These are phyloP conservation scores for Hepsetus odoe DNA, from an alignment of 2,113 vertebrate genomes.

Conservation along the genomic window DNA sequence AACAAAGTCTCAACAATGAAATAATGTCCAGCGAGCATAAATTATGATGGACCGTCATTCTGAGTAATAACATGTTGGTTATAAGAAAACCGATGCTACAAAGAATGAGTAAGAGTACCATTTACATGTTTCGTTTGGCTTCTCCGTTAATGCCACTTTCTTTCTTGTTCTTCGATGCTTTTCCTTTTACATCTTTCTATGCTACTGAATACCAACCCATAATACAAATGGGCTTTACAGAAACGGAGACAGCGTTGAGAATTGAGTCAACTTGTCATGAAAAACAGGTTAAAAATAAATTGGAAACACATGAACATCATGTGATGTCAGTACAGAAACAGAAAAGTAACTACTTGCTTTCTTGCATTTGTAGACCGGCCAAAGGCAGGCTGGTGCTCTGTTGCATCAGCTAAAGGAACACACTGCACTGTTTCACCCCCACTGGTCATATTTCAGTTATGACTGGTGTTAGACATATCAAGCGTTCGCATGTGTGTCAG, in stretches of 20 bases:
- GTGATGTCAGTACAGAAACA: background rate
- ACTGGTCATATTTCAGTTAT: background rate
- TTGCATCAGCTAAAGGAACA: background rate
- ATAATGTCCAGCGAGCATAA: background rate
- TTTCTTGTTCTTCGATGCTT: too few relatives aligned
- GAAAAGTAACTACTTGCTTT: background rate
- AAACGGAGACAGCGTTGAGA: too few relatives aligned
- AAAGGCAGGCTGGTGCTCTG: background rate
- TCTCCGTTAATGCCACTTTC: too few relatives aligned
- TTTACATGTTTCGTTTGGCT: background rate
- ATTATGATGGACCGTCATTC: background rate
- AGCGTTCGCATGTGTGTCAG: slow-evolving; percentile 39
- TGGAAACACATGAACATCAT: background rate
- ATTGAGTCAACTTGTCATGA: background rate
- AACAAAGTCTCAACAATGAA: background rate
- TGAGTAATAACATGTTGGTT: background rate
- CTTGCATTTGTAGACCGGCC: background rate
- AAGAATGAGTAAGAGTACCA: background rate
- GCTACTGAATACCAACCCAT: too few relatives aligned
- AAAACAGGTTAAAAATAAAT: background rate
- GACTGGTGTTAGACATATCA: slow-evolving; percentile 14
- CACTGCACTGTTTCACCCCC: background rate
- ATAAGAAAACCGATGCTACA: background rate
- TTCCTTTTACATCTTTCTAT: too few relatives aligned
- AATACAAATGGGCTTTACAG: too few relatives aligned